Evolutionary conservation across 2,888 invertebrate genomes (phyloP), one percentile per base, ranked within the genome.

Genomic region (Trissoscelio sp.): DNA sequence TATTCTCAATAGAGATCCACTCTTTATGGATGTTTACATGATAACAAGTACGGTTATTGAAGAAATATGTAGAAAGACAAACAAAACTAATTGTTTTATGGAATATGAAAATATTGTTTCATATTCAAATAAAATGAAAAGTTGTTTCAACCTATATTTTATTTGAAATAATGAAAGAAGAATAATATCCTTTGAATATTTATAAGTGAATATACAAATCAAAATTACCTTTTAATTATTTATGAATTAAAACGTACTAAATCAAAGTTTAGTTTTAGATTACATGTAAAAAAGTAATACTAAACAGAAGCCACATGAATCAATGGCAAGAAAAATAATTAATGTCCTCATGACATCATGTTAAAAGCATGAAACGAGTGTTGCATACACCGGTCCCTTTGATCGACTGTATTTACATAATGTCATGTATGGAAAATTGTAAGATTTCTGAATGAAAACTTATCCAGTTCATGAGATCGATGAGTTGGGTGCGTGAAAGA

Each of bases 261-360:
- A 51, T 12, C 22, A 16, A 18, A 55, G 55, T 55, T 55, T 31
- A 11, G 16, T 18, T 37, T 57, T 42, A 42, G 14, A 28, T 28
- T 44, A 42, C 28, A 18, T 5, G 16, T 34, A 7, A 14, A 62
- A n/a, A 11, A 16, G 24, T 12, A 0, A 37, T 5, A 46, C 48
- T 48, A 48, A 48, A 22, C 37, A 34, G 34, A 64, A 34, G 48
- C 48, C 7, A 20, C 12, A 48, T 64, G 22, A 34, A 48, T 34
- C 9, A 48, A 48, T 11, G 24, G 24, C 20, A n/a, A 16, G 14
- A 66, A 51, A 66, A 37, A 39, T 51, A 51, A 66, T 66, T 66
- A 66, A 66, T 66, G 51, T 51, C 39, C n/a, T 51, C 34, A 53
- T 53, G 66, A 66, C 51, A 53, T 39, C 5, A 64, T 39, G 51